Conservation (phyloP, 23 tunicate species). For the Aplidium turbinatum region DNA sequence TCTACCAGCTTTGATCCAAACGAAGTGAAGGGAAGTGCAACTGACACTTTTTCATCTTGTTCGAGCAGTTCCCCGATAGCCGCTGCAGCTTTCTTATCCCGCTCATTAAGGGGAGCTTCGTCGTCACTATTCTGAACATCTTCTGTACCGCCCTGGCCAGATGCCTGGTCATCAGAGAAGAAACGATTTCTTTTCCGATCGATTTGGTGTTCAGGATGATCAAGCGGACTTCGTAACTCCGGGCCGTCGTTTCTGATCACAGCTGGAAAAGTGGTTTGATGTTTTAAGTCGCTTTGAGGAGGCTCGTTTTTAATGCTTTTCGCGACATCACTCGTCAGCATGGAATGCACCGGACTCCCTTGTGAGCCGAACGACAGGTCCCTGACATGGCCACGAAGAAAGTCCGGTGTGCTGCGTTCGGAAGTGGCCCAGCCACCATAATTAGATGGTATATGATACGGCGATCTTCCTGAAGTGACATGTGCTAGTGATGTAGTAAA, state of each 20-base stretch:
- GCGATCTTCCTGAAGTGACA: not conserved
- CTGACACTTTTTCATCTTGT: conserved; percentile 37
- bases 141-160: conserved; percentile 23
- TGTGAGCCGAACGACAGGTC: conserved; percentile 51
- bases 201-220: conserved; percentile 61
- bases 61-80: conserved; percentile 52
- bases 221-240: conserved; percentile 65
- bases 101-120: conserved; percentile 67
- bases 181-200: conserved; percentile 51
- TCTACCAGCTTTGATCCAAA: not conserved
- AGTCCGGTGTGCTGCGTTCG: conserved; percentile 46
- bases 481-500: not conserved
- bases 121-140: conserved; percentile 29
- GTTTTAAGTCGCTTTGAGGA: not conserved
- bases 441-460: not conserved
- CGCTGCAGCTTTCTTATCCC: conserved; percentile 61
- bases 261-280: not conserved
- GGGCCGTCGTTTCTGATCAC: conserved; percentile 1
- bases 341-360: conserved; percentile 35
- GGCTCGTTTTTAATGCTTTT: not conserved
- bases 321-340: conserved; percentile 8
- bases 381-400: conserved; percentile 10
- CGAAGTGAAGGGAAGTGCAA: not conserved
- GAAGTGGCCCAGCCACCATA: conserved; percentile 25
- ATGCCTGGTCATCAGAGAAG: conserved; percentile 42